A percentile compares a stretch with the other conserved stretches of the same genome.
Evolutionary conservation across 2,888 invertebrate genomes (phyloP).

Genomic region (Escarpia spicata): DNA sequence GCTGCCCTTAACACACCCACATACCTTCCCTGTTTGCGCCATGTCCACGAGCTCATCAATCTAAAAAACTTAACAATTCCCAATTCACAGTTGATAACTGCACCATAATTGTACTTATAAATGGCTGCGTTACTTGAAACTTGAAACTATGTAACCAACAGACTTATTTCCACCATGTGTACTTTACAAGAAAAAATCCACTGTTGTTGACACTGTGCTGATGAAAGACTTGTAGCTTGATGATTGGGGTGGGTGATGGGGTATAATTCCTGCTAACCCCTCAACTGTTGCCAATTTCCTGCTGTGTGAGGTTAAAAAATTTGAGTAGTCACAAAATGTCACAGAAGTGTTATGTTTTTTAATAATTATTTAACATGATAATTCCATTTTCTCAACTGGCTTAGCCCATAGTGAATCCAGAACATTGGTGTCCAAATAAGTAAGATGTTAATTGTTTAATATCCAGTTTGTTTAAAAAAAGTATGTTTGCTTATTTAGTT

Average conservation of each 20-base stretch:
- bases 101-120: neutral
- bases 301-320: neutral
- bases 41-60: neutral
- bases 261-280: neutral
- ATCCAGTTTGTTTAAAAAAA: too few species aligned
- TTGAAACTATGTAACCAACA: neutral
- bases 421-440: too few species aligned
- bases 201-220: neutral
- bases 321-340: neutral
- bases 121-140: neutral
- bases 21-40: neutral
- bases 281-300: constrained; percentile 2
- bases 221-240: neutral
- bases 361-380: neutral
- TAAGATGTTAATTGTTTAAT: too few species aligned
- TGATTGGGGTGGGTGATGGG: neutral
- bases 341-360: neutral
- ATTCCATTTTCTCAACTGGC: too few species aligned
- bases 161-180: neutral
- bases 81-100: neutral
- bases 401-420: too few species aligned
- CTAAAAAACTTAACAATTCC: neutral
- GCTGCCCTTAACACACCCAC: neutral
- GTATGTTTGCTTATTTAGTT: too few species aligned
- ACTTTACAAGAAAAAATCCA: neutral